A percentile compares a stretch with the other conserved stretches of the same genome.
phyloP scores from a whole-genome alignment of 2,113 vertebrate species.

The Xiphophorus hellerii region DNA sequence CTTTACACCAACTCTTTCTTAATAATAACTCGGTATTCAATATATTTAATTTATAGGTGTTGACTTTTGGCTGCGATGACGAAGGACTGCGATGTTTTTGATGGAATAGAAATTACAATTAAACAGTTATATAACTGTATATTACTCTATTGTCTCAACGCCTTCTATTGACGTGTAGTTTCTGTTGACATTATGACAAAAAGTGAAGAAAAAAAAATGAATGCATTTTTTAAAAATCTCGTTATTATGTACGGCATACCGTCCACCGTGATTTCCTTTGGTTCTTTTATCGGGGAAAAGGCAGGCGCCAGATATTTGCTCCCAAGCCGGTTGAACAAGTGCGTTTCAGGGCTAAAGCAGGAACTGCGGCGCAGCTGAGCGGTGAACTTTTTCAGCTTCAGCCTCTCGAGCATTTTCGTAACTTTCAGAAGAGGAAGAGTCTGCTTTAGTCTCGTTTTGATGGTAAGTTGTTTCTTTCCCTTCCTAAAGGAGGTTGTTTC shows the following conservation, averaged over 20 bases:
- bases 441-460: not conserved
- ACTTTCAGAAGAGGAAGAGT: not conserved
- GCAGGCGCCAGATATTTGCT: not conserved
- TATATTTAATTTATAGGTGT: too few relatives aligned
- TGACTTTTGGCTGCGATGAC: not conserved
- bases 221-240: not conserved
- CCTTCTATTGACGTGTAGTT: too few relatives aligned
- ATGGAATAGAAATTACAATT: not conserved
- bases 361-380: not conserved
- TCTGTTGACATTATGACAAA: too few relatives aligned
- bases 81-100: not conserved
- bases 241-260: too few relatives aligned
- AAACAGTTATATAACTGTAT: not conserved
- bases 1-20: not conserved
- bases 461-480: not conserved
- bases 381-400: not conserved
- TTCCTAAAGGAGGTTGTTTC: not conserved
- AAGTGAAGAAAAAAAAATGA: not conserved
- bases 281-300: not conserved
- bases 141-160: not conserved
- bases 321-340: slow-evolving; percentile 9
- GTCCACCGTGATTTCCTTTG: not conserved
- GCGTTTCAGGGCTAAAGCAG: accelerated
- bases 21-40: not conserved
- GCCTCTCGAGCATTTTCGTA: not conserved